These are phyloP conservation scores for Eulemur rufifrons DNA, from an alignment of 2,113 vertebrate species.

Conservation along the genomic window DNA sequence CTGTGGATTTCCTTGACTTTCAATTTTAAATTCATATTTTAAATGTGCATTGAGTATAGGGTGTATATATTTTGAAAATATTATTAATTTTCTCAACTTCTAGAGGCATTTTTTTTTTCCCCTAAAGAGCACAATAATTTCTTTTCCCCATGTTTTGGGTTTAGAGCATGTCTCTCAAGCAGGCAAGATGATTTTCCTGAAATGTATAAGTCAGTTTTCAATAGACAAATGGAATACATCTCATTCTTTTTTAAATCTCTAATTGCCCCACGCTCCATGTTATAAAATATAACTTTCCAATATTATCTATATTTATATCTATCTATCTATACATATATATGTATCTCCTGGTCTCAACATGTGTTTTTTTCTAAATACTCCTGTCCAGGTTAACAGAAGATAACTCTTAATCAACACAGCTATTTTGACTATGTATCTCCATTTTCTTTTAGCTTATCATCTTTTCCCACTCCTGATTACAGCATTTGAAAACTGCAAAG, in stretches of 20 bases:
- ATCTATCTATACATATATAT: neutral
- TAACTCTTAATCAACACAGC: neutral
- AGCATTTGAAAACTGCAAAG: neutral
- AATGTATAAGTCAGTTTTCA: neutral
- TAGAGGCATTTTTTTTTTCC: neutral
- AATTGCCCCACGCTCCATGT: neutral
- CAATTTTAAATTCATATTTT: neutral
- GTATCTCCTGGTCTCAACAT: neutral
- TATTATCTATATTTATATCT: neutral
- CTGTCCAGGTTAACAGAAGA: neutral
- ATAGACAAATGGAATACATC: neutral
- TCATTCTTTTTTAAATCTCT: neutral
- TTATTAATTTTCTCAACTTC: neutral
- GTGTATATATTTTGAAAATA: neutral
- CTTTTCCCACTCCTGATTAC: neutral
- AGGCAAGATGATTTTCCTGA: neutral
- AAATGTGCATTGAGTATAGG: neutral
- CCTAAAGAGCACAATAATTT: neutral
- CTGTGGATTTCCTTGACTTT: neutral
- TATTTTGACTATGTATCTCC: neutral
- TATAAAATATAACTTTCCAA: neutral
- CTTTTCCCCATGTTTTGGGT: neutral
- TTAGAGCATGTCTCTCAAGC: neutral
- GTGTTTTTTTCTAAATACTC: neutral
- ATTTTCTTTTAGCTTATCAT: neutral